Evolutionary conservation across 2,888 invertebrate species (phyloP), one percentile per base, ranked within the genome.

Genomic region (Osmoderma eremita): DNA sequence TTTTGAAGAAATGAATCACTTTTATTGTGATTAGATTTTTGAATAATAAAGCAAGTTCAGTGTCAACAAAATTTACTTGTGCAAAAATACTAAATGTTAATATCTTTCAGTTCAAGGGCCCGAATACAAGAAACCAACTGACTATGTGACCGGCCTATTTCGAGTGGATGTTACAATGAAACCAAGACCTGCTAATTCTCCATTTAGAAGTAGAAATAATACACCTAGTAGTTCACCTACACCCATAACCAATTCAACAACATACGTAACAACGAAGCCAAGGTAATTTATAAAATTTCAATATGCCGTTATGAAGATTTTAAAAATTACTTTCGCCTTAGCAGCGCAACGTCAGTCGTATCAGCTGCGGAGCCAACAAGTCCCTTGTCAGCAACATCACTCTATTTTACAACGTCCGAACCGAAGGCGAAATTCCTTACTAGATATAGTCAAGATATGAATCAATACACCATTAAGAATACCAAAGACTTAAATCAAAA

Each of bases 111-210:
- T 87, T 78, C 88, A 88, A 77, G 87, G 86, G 68, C 87, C 88
- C 41, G 88, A 88, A 75, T 86, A 88, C 76, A 90, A 89, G 78
- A 88, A 88, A 75, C 86, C 88, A 49, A 88, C 88, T 70, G 89
- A 90, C 79, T 91, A 89, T 79, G 88, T 91, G 75, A 84, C 85
- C 73, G 90, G 89, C 61, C 79, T 91, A 70, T 90, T 90, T 79
- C 85, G 86, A 75, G 83, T 87, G 70, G 87, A 88, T 74, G 82
- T 86, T 56, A 84, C 84, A 36, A 80, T 84, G 61, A 83, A 84
- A 71, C 83, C 85, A 13, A 80, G 85, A 75, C 81, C 84, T 22
- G 78, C 81, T 17, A 80, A 79, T 74, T 83, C 79, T 38, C 82
- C 81, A 1, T 82, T 82, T 71, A 75, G 81, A 69, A 80, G 80